Conservation (phyloP, 2,113 vertebrate species). For the Hippopotamus amphibius region DNA sequence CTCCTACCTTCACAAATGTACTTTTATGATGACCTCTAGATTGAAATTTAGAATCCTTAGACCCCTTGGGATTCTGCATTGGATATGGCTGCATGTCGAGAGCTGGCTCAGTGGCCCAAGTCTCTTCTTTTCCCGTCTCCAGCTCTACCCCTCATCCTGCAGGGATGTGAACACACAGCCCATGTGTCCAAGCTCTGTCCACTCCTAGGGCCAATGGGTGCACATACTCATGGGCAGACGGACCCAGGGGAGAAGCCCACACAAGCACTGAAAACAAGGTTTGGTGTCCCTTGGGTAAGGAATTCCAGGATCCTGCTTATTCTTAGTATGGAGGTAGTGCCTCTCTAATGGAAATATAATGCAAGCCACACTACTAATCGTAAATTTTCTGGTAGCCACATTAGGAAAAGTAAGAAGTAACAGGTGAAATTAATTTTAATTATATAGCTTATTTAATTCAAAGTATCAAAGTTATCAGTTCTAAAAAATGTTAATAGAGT, state of each 20-base stretch:
- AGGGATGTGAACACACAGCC: not conserved
- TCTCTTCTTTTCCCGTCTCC: not conserved
- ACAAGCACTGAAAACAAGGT: not conserved
- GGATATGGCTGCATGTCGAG: not conserved
- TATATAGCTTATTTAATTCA: not conserved
- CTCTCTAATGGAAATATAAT: not conserved
- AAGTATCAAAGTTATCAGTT: not conserved
- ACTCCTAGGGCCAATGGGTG: not conserved
- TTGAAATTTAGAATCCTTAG: not conserved
- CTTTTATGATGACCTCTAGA: not conserved
- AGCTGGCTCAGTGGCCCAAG: not conserved
- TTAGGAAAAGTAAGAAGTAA: not conserved
- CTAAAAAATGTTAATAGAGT: not conserved
- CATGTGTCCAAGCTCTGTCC: not conserved
- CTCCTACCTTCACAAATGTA: not conserved
- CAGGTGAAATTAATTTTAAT: not conserved
- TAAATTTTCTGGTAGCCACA: not conserved
- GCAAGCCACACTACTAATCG: not conserved
- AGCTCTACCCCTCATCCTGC: not conserved
- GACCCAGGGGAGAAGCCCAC: not conserved
- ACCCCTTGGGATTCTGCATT: not conserved
- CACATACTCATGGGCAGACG: not conserved
- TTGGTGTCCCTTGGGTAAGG: not conserved
- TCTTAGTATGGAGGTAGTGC: not conserved
- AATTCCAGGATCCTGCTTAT: not conserved